A percentile compares a stretch with the other conserved stretches of the same genome.
Conservation (phyloP, 2,888 invertebrate genomes). For the Proisotoma minuta region DNA sequence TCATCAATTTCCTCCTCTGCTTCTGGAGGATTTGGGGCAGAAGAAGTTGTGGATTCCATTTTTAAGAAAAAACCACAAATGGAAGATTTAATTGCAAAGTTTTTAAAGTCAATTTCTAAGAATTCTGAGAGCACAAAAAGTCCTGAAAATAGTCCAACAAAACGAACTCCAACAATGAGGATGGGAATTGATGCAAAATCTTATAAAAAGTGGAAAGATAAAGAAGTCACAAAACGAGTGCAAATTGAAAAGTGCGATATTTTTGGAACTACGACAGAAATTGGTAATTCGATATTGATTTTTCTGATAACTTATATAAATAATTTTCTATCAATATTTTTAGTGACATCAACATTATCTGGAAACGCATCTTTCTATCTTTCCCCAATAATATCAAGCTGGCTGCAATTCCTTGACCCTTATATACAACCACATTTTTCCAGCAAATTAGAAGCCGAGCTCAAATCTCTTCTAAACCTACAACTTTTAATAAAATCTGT, state of each 20-base stretch:
- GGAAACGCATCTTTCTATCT: slow-evolving; percentile 17
- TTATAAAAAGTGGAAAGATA: slow-evolving; percentile 32
- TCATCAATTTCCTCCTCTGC: slow-evolving; percentile 12
- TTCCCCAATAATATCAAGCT: slow-evolving; percentile 34
- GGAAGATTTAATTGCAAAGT: slow-evolving; percentile 38
- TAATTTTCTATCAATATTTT: not conserved
- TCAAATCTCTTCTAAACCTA: slow-evolving; percentile 26
- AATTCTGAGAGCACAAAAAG: not conserved
- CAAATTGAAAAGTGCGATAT: slow-evolving; percentile 32
- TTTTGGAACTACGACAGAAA: slow-evolving; percentile 27
- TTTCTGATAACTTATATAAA: slow-evolving; percentile 4
- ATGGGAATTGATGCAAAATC: slow-evolving; percentile 36
- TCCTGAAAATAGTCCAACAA: slow-evolving; percentile 20
- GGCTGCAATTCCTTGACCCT: slow-evolving; percentile 34
- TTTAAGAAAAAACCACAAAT: slow-evolving; percentile 33
- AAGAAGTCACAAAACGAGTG: slow-evolving; percentile 29
- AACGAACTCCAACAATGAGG: slow-evolving; percentile 17
- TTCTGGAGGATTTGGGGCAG: slow-evolving; percentile 12
- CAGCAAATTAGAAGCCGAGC: slow-evolving; percentile 18
- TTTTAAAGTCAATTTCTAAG: slow-evolving; percentile 28
- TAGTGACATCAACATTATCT: not conserved
- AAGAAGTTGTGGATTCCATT: slow-evolving; percentile 21
- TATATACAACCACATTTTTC: slow-evolving; percentile 36
- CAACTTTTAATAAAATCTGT: slow-evolving; percentile 34
- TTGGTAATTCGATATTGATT: slow-evolving; percentile 25